Base-by-base conservation (phyloP, 1,140 invertebrate genomes). In the Venturia canescens region DNA sequence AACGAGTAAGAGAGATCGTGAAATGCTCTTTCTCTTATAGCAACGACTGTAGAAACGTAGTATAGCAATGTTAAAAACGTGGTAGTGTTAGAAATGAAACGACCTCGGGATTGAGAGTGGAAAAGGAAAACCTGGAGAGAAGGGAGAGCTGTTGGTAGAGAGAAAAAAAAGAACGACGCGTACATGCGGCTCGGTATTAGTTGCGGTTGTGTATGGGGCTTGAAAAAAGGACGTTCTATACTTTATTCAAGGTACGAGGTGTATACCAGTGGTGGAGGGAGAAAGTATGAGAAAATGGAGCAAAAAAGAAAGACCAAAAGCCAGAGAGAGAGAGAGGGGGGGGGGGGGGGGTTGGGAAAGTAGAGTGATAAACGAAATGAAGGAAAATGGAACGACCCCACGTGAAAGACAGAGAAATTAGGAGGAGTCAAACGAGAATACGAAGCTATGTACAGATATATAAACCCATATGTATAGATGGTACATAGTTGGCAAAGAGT, bases 231-330 rank as follows among this genome's bases (percentile, higher is more conserved):
- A 53, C 6, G 50, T 63, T 63, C 21, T 9, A 15, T 63, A 63
- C 9, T 23, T 63, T 63, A 63, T 26, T 63, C 27, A 63, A 23
- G 23, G 60, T 26, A 57, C 15, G 53, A 57, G 21, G 53, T 57
- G 53, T 57, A 23, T 63, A 26, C 27, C 1, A 7, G 50, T n/a
- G 60, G 21, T 57, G 5, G 13, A 57, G 18, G 13, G 21, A 57
- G 53, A 57, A 57, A 57, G 21, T 57, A 23, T 5, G 53, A 23
- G 53, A 57, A 23, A 63, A 23, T 34, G 53, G 26, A 48, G 44
- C n/a, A 29, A 79, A 21, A 69, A 48, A 26, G n/a, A 70, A 26
- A 79, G 80, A 82, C 78, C 81, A 79, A 80, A 60, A 69, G 70
- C 1, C 63, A 66, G 38, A 77, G 71, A 79, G 38, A 38, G 27